Base-by-base conservation (phyloP, 2,113 vertebrate species). In the Sigmodon hispidus region DNA sequence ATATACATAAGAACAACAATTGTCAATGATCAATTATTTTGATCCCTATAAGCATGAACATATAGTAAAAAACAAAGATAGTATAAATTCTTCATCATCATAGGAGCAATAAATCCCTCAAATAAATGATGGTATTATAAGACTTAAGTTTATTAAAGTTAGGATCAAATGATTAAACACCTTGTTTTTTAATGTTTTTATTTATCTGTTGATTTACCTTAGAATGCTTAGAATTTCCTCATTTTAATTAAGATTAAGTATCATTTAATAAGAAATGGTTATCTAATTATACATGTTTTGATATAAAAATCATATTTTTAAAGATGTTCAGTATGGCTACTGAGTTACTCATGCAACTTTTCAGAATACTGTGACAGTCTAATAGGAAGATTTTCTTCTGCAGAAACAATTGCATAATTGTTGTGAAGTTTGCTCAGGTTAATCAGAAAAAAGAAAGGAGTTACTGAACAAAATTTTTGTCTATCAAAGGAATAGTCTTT, bases 401-500 rank as follows among this genome's bases (percentile, higher is more conserved):
- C 45, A 67, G 31, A 96, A n/a, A 52, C 26, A 90, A 88, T 3
- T 11, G 21, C 7, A 79, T 67, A 7, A 70, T 29, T 73, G 31
- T 5, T 76, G 61, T 31, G 26, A 73, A 67, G 3, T 75, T 80
- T 61, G 10, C 12, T 87, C 61, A 19, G 61, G 34, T 76, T 87
- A 59, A 19, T 79, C 8, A 94, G 45, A 21, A 34, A 65, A 45
- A 87, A 90, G 77, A 22, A 69, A 76, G 16, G 19, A 48, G 22
- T 86, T 88, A n/a, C 92, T 80, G 91, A 21, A 83, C 72, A 36
- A 2, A 86, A 80, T 63, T 92, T 96, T 50, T 31, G 84, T 17
- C 3, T 79, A 29, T 84, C 94, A 12, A 48, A 43, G 11, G 45
- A 50, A 95, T 52, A 91, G 50, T 3, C 0, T 65, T 89, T 90